phyloP scores from a whole-genome alignment of 2,113 vertebrate genomes.

The Osmerus mordax region DNA sequence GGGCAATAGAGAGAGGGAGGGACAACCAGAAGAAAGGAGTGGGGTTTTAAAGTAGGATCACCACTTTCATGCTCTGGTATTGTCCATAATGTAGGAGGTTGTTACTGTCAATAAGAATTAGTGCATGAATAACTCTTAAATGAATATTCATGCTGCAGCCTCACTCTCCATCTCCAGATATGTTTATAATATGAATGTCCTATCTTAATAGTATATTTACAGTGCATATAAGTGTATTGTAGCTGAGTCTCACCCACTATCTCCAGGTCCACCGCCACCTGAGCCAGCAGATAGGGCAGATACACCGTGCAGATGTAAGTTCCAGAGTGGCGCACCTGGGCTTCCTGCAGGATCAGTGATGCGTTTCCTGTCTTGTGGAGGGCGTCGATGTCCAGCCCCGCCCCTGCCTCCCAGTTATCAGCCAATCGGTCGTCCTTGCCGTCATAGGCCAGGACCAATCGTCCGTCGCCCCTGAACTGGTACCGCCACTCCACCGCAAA shows the following conservation, averaged over 20 bases:
- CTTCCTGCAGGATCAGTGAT: slow-evolving; percentile 72
- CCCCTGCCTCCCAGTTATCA: slow-evolving; percentile 54
- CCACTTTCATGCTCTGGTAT: no score
- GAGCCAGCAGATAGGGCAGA: slow-evolving; percentile 79
- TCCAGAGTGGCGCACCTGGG: slow-evolving; percentile 74
- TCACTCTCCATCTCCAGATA: no score
- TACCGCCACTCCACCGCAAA: slow-evolving; percentile 86
- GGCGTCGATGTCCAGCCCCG: slow-evolving; percentile 64
- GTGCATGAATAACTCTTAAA: no score
- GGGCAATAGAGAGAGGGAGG: neutral
- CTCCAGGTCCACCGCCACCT: slow-evolving; percentile 76
- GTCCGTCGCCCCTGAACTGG: slow-evolving; percentile 79
- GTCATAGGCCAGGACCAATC: slow-evolving; percentile 76
- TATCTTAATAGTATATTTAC: neutral
- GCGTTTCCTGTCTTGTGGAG: slow-evolving; percentile 74
- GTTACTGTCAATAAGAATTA: no score
- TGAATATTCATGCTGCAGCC: no score
- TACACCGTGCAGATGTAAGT: slow-evolving; percentile 80
- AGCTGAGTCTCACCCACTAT: slow-evolving; percentile 69
- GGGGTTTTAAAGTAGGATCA: no score
- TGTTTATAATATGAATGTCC: no score
- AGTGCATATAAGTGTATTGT: neutral
- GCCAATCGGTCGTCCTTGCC: slow-evolving; percentile 66
- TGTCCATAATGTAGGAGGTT: no score
- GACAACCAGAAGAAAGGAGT: no score